phyloP scores from a whole-genome alignment of 2,113 vertebrate species.

The Pseudorasbora parva region DNA sequence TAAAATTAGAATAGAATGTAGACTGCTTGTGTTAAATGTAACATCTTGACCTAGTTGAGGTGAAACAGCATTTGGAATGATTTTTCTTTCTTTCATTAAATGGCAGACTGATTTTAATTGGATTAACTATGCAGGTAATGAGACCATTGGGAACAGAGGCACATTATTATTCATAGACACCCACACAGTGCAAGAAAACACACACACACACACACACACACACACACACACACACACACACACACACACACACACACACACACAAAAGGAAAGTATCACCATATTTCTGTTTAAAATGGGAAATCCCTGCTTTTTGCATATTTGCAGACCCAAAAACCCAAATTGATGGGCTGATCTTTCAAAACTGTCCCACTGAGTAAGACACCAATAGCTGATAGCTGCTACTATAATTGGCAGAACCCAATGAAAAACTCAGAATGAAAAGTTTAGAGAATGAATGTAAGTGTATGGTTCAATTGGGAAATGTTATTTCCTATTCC shows the following conservation, averaged over 20 bases:
- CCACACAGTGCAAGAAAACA: background rate
- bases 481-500: no score
- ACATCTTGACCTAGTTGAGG: constrained; percentile 48
- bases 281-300: background rate
- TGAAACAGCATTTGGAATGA: background rate
- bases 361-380: background rate
- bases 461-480: no score
- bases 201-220: constrained; percentile 1
- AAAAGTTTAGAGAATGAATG: no score
- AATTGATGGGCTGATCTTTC: no score
- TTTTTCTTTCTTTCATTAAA: constrained; percentile 52
- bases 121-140: constrained; percentile 52
- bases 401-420: background rate
- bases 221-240: constrained; percentile 1
- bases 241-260: constrained; percentile 11
- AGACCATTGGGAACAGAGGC: constrained; percentile 23
- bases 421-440: background rate
- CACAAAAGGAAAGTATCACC: background rate
- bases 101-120: constrained; percentile 55
- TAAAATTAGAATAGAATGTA: background rate
- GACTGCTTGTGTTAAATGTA: constrained; percentile 3
- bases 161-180: constrained; percentile 34
- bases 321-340: background rate
- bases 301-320: constrained; percentile 4
- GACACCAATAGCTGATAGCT: background rate